Evolutionary conservation across 1,140 invertebrate species (phyloP).

Genomic region (Carcinoscorpius rotundicauda): DNA sequence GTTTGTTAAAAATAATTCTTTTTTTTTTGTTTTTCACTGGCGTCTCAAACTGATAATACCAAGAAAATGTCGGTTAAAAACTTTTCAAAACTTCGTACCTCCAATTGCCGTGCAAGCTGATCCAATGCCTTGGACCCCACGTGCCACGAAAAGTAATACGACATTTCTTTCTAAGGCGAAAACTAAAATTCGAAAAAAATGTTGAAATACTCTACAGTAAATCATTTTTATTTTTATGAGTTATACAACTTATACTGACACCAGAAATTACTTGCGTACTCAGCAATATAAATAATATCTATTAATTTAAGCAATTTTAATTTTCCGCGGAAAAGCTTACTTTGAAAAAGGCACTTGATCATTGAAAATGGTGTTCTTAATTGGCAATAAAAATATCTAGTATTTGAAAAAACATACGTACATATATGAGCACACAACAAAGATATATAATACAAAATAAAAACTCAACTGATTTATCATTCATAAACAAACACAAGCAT

Average conservation of each 20-base stretch:
- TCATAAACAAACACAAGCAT: background rate
- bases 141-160: slow-evolving; percentile 55
- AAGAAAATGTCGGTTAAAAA: slow-evolving; percentile 1
- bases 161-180: slow-evolving; percentile 72
- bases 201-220: background rate
- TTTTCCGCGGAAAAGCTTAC: background rate
- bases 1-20: background rate
- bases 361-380: background rate
- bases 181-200: slow-evolving; percentile 38
- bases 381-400: too few relatives aligned
- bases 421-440: background rate
- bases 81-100: background rate
- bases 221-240: slow-evolving; percentile 4
- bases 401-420: background rate
- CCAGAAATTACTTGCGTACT: background rate
- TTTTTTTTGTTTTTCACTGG: background rate
- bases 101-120: slow-evolving; percentile 61
- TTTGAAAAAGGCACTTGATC: background rate
- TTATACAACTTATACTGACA: too few relatives aligned
- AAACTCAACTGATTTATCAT: background rate
- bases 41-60: background rate
- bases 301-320: background rate
- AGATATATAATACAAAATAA: background rate
- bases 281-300: background rate
- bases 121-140: slow-evolving; percentile 72